phyloP scores from a whole-genome alignment of 2,113 vertebrate genomes.

The Pavo muticus region DNA sequence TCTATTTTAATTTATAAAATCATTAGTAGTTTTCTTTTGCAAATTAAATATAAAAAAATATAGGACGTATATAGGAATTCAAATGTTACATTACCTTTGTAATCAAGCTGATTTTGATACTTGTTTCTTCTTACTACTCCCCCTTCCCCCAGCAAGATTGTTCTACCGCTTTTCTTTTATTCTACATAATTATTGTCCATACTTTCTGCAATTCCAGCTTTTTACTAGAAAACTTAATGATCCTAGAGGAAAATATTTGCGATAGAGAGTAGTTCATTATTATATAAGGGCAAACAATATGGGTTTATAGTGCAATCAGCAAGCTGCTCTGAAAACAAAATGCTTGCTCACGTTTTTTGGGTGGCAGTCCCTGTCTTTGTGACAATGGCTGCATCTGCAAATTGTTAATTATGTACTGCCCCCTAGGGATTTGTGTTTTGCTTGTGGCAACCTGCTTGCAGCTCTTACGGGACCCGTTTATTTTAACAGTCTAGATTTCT shows the following conservation, averaged over 20 bases:
- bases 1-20: background rate
- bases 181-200: background rate
- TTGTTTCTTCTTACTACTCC: background rate
- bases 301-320: background rate
- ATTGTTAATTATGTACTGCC: slow-evolving; percentile 76
- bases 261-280: background rate
- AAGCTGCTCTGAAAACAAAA: slow-evolving; percentile 21
- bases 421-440: slow-evolving; percentile 72
- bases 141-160: background rate
- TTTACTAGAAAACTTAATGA: background rate
- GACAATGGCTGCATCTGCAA: slow-evolving; percentile 39
- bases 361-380: slow-evolving; percentile 20
- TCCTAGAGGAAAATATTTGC: background rate
- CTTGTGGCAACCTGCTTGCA: slow-evolving; percentile 52
- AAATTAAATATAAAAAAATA: background rate
- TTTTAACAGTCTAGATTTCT: background rate
- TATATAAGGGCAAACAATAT: background rate
- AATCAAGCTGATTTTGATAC: background rate
- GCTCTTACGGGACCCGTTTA: slow-evolving; percentile 34
- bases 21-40: background rate
- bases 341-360: slow-evolving; percentile 27
- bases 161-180: slow-evolving; percentile 5
- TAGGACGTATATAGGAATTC: background rate
- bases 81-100: background rate
- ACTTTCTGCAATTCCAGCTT: background rate